phyloP scores from a whole-genome alignment of 2,888 invertebrate genomes.

The Ormia ochracea region DNA sequence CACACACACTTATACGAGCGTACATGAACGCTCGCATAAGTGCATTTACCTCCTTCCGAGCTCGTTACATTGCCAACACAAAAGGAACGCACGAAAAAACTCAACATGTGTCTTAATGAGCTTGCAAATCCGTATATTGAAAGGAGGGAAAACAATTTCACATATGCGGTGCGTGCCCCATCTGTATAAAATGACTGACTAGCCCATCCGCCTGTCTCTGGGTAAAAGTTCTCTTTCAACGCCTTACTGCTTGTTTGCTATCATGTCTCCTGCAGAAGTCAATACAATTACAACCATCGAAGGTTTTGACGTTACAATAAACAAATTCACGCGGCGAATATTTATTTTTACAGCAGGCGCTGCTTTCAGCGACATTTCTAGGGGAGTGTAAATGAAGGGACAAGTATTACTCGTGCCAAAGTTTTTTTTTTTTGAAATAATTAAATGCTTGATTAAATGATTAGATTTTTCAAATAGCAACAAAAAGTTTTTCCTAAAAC shows the following conservation, averaged over 20 bases:
- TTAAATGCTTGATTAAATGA: neutral
- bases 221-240: conserved; percentile 1
- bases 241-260: conserved; percentile 46
- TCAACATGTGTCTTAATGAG: conserved; percentile 61
- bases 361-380: conserved; percentile 10
- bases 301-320: conserved; percentile 37
- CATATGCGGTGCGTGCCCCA: conserved; percentile 46
- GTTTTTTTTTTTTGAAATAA: too few relatives aligned
- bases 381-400: conserved; percentile 14
- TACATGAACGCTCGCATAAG: too few relatives aligned
- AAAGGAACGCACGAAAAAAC: conserved; percentile 38
- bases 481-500: too few relatives aligned
- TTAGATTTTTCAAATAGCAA: conserved; percentile 14
- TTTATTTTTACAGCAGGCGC: neutral
- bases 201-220: neutral
- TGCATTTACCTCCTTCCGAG: conserved; percentile 53
- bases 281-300: conserved; percentile 51
- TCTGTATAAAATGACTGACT: neutral
- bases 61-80: conserved; percentile 36
- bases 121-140: neutral
- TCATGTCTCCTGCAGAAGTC: conserved; percentile 60
- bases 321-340: conserved; percentile 9
- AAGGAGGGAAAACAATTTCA: neutral
- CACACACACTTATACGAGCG: too few relatives aligned
- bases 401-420: conserved; percentile 22